These are phyloP conservation scores for Hassar affinis DNA, from an alignment of 2,113 vertebrate species.

Conservation along the genomic window DNA sequence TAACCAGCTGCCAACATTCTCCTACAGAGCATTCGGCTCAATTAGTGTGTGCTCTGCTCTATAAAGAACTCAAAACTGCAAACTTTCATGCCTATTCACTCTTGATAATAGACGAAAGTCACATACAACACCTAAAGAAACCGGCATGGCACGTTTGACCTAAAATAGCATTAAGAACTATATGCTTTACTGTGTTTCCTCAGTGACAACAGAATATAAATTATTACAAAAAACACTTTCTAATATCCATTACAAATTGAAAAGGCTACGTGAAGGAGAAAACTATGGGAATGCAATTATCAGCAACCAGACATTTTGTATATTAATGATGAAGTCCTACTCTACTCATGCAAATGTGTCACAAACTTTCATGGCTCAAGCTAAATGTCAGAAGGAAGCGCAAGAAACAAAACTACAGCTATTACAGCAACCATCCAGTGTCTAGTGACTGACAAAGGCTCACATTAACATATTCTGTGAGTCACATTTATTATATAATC, in stretches of 20 bases:
- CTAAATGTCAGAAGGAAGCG: neutral
- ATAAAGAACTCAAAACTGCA: slow-evolving; percentile 4
- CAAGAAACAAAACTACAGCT: neutral
- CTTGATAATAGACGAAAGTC: neutral
- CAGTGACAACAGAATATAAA: neutral
- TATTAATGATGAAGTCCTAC: neutral
- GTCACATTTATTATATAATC: neutral
- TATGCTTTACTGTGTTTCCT: neutral
- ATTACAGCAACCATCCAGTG: neutral
- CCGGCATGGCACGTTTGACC: neutral
- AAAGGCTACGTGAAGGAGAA: neutral
- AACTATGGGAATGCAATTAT: too few species aligned
- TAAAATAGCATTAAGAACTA: neutral
- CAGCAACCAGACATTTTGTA: neutral
- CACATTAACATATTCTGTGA: neutral
- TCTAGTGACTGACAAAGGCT: neutral
- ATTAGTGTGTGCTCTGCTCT: neutral
- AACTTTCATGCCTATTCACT: slow-evolving; percentile 6
- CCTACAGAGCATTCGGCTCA: neutral
- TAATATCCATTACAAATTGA: neutral
- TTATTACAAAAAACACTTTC: neutral
- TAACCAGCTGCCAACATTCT: slow-evolving; percentile 17
- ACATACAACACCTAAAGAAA: neutral
- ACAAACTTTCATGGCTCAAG: neutral
- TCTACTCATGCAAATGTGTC: neutral